A percentile compares a stretch with the other conserved stretches of the same genome.
phyloP scores from a whole-genome alignment of 2,797 vertebrate genomes.

The Poecile montanus region DNA sequence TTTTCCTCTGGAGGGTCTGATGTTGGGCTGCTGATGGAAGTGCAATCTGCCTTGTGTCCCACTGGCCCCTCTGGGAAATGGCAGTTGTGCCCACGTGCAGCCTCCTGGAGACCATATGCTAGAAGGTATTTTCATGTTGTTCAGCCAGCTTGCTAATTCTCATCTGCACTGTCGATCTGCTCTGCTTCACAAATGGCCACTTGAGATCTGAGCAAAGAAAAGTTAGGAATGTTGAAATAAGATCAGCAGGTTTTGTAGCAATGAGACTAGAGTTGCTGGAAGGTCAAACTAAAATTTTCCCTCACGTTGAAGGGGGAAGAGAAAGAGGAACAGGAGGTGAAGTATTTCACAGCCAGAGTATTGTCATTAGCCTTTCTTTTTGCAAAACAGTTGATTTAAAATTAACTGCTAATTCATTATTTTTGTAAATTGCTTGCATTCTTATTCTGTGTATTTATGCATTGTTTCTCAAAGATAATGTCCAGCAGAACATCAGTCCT shows the following conservation, averaged over 20 bases:
- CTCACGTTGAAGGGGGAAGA: neutral
- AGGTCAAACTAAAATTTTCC: neutral
- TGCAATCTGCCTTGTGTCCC: fast-evolving
- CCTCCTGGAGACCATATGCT: neutral
- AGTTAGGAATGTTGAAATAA: neutral
- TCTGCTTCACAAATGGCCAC: neutral
- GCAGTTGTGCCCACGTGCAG: neutral
- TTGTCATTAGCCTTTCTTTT: neutral
- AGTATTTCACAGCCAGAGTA: neutral
- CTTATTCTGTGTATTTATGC: neutral
- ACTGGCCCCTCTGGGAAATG: neutral
- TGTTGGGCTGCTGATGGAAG: neutral
- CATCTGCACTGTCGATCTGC: neutral
- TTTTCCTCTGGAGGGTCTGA: neutral
- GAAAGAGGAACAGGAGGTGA: neutral
- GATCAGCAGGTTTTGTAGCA: neutral
- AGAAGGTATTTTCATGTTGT: neutral
- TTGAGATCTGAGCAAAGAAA: neutral
- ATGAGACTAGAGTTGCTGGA: neutral
- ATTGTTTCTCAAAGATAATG: neutral
- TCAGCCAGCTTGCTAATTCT: neutral
- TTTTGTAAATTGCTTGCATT: neutral
- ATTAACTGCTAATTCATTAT: neutral
- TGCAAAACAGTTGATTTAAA: neutral
- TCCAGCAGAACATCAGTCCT: neutral